Conservation (phyloP, 2,797 vertebrate species). For the Pelochelys cantorii region DNA sequence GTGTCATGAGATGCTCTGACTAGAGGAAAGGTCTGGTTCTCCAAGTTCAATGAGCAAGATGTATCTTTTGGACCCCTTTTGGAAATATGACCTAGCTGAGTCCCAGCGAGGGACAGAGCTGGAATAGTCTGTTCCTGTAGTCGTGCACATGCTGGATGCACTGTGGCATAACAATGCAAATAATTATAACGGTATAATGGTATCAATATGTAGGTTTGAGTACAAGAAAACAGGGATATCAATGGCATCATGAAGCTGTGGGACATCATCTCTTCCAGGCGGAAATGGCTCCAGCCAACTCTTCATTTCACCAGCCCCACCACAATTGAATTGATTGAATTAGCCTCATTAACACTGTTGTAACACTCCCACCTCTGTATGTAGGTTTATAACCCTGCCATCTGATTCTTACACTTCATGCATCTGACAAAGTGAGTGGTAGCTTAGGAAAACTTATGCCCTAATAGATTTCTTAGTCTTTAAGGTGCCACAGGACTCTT, state of each 20-base stretch:
- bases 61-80: neutral
- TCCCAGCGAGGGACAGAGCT: neutral
- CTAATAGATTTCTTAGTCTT: too few species aligned
- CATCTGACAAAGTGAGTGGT: too few species aligned
- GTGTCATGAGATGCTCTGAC: neutral
- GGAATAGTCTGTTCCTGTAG: neutral
- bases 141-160: neutral
- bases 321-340: too few species aligned
- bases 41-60: neutral
- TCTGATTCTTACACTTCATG: too few species aligned
- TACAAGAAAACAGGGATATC: neutral
- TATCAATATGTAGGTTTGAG: neutral
- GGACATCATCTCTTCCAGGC: too few species aligned
- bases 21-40: neutral
- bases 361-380: too few species aligned
- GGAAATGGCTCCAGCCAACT: too few species aligned
- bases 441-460: too few species aligned
- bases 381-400: too few species aligned
- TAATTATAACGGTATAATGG: neutral
- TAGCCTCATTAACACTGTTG: too few species aligned
- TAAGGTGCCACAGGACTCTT: too few species aligned
- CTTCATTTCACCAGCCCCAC: too few species aligned
- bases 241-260: neutral
- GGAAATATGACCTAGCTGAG: neutral
- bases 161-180: neutral